phyloP scores from a whole-genome alignment of 2,113 vertebrate genomes.

The Elaphurus davidianus region DNA sequence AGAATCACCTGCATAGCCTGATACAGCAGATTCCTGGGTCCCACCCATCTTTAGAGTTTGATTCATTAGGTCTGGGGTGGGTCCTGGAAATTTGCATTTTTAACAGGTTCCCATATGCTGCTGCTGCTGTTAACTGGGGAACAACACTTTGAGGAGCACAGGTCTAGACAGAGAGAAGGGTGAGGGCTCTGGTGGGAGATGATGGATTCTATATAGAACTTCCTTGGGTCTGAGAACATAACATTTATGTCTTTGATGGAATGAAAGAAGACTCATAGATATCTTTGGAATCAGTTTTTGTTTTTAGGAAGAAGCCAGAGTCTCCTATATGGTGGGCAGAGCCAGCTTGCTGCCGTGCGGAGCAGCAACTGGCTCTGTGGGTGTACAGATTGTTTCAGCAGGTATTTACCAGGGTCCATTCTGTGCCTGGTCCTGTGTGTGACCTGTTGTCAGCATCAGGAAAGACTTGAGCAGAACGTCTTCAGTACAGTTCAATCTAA shows the following conservation, averaged over 20 bases:
- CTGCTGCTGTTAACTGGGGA: background rate
- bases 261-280: background rate
- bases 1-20: background rate
- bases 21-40: background rate
- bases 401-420: background rate
- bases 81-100: background rate
- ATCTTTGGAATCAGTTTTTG: background rate
- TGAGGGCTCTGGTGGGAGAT: background rate
- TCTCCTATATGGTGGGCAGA: background rate
- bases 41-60: background rate
- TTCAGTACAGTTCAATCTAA: background rate
- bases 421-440: background rate
- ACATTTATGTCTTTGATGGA: background rate
- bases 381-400: background rate
- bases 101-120: background rate
- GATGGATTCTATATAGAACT: background rate
- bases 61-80: background rate
- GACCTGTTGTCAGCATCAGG: background rate
- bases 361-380: background rate
- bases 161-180: background rate
- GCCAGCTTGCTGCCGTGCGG: background rate
- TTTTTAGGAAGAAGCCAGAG: conserved; percentile 7
- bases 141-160: background rate
- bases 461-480: background rate
- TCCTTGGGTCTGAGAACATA: background rate